Base-by-base conservation (phyloP, 1,140 invertebrate genomes). In the Diachasmimorpha longicaudata region DNA sequence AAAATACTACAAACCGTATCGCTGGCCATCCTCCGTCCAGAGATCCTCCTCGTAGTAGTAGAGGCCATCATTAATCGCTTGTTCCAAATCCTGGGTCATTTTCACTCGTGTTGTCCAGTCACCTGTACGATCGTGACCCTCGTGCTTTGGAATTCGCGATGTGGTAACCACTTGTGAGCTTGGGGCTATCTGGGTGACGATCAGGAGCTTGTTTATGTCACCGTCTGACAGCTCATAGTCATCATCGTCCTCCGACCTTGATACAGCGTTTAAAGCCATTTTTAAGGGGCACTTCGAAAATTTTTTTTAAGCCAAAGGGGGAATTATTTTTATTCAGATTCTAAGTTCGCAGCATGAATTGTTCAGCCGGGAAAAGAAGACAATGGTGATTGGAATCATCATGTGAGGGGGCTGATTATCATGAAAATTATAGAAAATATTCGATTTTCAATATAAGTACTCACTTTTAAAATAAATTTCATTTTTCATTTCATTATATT, bases 41-140 rank as follows among this genome's bases (percentile, higher is more conserved):
- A 97, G 88, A 85, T 97, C 95, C 83, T 97, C 95, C 89, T 99
- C 98, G 85, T 99, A 99, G 84, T 97, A 96, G 84, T 92, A 94
- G 6, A 99, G 90, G 9, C 97, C 98, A 89, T 99, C 96, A 84
- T 98, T 98, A 79, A 99, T 99, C 11, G 95, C 93, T 86, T 97
- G 94, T 78, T 95, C 96, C 75, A 98, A 89, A 83, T 99, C 97
- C 87, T 98, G 95, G 8, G 95, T 96, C 88, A 99, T 97, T 91
- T 97, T 97, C 14, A 95, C 95, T 73, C 96, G 90, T 0, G 94
- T 94, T 46, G 91, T 93, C 91, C 92, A 96, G 80, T 96, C 95
- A 6, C 95, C 95, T 25, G 96, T 96, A 48, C 96, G 91, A 90
- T 97, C 96, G 84, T 96, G 93, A 6, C 96, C 96, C 85, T 97